These are phyloP conservation scores for Ursus arctos DNA, from an alignment of 2,113 vertebrate genomes.

Conservation along the genomic window DNA sequence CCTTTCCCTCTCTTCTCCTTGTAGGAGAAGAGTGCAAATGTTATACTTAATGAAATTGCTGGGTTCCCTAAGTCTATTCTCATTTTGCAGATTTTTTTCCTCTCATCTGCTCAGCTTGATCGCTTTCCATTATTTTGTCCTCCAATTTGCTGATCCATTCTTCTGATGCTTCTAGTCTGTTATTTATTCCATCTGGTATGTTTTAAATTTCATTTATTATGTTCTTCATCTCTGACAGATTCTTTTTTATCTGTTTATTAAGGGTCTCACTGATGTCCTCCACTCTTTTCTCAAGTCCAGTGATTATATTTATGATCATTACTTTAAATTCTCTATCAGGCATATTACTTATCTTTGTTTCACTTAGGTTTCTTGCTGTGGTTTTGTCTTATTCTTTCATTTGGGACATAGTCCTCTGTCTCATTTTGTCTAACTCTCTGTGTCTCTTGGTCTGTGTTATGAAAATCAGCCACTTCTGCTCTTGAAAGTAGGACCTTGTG, in stretches of 20 bases:
- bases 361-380: not conserved
- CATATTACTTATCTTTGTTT: not conserved
- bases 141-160: not conserved
- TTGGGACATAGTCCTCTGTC: not conserved
- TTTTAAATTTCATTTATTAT: not conserved
- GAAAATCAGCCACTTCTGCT: not conserved
- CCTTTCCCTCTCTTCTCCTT: not conserved
- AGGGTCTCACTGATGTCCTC: not conserved
- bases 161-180: not conserved
- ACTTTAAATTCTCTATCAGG: not conserved
- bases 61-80: not conserved
- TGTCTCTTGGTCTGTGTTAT: not conserved
- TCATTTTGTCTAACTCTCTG: not conserved
- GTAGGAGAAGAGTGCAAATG: not conserved
- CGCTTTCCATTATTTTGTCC: not conserved
- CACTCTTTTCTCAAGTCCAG: not conserved
- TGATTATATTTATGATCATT: not conserved
- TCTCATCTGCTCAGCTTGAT: not conserved
- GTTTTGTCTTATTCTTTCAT: not conserved
- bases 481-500: not conserved
- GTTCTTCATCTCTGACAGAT: not conserved
- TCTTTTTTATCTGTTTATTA: not conserved
- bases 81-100: not conserved
- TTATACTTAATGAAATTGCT: not conserved
- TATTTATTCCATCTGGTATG: not conserved